Evolutionary conservation across 2,797 vertebrate genomes (phyloP), one percentile per base, ranked within the genome.

Genomic region (Aselliscus stoliczkanus): DNA sequence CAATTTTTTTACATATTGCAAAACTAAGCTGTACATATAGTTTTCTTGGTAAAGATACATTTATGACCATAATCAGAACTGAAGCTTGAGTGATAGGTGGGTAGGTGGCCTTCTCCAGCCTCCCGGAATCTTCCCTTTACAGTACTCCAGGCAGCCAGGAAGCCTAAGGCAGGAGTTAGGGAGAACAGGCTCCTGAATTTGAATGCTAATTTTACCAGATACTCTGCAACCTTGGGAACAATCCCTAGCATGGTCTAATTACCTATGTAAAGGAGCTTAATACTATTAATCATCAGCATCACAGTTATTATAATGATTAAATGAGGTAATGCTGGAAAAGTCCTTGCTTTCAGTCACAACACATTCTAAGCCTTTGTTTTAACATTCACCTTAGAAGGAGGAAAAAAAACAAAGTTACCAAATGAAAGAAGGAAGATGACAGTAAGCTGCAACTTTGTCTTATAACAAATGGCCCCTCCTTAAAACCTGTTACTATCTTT

Each of bases 401-500:
- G 60, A 44, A 18, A 15, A 25, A 56, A 52, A 70, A 31, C 29
- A 44, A 92, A 83, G 65, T 83, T 88, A 97, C 84, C 93, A 94
- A 93, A 92, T 83, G 70, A 80, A 96, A 96, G 60, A 90, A 96
- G 89, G 96, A 97, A 97, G 96, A 92, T 94, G 54, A 95, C 54
- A 80, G 54, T 42, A 60, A 79, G 42, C 72, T 80, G 89, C 91
- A 89, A 92, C 72, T 89, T 90, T 64, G n/a, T 86, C 42, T 96
- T 94, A 72, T 50, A 90, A 96, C 92, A 93, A 97, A 94, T 11
- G 69, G 92, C 81, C 81, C 69, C 92, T 97, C 97, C 93, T 96
- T 95, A 82, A 97, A 97, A 96, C 87, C 83, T 96, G 95, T 97
- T 94, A 88, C 31, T 93, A 75, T 83, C 85, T 96, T 97, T 97